Percentiles rank a stretch among this genome's conserved stretches.
phyloP scores from a whole-genome alignment of 2,888 invertebrate species.

The Sylvicola cinctus region DNA sequence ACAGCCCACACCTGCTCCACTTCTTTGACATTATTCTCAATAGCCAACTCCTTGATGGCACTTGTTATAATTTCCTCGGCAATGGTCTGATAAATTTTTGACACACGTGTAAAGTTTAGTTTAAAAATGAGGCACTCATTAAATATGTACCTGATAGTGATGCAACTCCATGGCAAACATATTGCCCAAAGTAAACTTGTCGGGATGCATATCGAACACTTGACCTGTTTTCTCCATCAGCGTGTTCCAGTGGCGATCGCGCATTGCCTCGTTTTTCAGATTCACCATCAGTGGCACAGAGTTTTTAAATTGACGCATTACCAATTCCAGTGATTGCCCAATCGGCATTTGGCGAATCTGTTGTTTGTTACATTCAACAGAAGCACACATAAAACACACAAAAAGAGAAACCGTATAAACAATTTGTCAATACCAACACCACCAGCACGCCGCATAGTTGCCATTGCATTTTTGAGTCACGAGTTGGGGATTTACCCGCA shows the following conservation, averaged over 20 bases:
- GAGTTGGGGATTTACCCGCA: no score
- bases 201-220: constrained; percentile 70
- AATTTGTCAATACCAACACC: no score
- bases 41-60: constrained; percentile 78
- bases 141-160: constrained; percentile 39
- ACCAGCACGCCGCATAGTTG: no score
- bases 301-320: constrained; percentile 74
- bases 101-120: neutral
- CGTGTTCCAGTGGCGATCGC: constrained; percentile 77
- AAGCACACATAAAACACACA: neutral
- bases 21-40: constrained; percentile 71
- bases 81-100: constrained; percentile 28
- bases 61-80: constrained; percentile 72
- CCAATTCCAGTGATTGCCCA: constrained; percentile 50
- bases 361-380: no score
- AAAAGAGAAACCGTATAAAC: neutral
- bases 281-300: constrained; percentile 79
- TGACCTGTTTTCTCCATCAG: constrained; percentile 68
- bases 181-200: constrained; percentile 75
- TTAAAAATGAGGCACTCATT: neutral
- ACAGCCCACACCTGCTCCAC: constrained; percentile 54
- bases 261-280: constrained; percentile 73
- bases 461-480: no score
- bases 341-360: constrained; percentile 31
- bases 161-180: constrained; percentile 87